Base-by-base conservation (phyloP, 2,797 vertebrate genomes). In the Nyctalus aviator region DNA sequence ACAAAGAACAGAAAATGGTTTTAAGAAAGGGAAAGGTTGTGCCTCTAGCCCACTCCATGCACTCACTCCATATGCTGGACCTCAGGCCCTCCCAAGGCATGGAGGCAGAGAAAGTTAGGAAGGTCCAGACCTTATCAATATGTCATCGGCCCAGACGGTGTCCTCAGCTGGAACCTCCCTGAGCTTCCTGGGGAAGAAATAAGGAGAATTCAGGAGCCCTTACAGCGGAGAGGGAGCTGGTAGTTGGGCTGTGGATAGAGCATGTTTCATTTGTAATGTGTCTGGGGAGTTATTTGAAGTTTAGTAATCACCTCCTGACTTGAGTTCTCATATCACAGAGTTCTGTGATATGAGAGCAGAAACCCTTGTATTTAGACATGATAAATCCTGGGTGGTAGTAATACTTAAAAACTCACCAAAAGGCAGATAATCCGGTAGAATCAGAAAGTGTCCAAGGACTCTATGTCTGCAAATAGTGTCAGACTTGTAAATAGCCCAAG, bases 1-100 rank as follows among this genome's bases (percentile, higher is more conserved):
- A 94, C 93, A 96, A 96, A 96, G 78, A n/a, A 95, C 14, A 41
- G 82, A 90, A 84, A 85, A 84, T 3, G 21, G 59, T 44, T 46
- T 89, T 35, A 18, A 82, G 50, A 23, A 90, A 90, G 59, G 32
- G 12, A 71, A 84, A 91, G 46, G 35, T 30, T 81, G 32, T 35
- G 37, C 69, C 88, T 83, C 64, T 20, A 78, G 73, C 69, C 57
- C 3, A 15, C 71, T 76, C 46, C 18, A 13, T 82, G 69, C 41
- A 82, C 8, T 17, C 4, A 1, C 23, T 91, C 71, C 48, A 6
- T 30, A 66, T 75, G 46, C 84, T n/a, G n/a, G 90, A 84, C 32
- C 15, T 82, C 64, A 68, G 57, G 37, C 72, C 79, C 13, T 75
- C 41, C 78, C 30, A 7, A 53, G 9, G 37, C 44, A 37, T 0